phyloP scores from a whole-genome alignment of 30 jellyfish, hydroid and myxozoan species.

The Hydractinia echinata region DNA sequence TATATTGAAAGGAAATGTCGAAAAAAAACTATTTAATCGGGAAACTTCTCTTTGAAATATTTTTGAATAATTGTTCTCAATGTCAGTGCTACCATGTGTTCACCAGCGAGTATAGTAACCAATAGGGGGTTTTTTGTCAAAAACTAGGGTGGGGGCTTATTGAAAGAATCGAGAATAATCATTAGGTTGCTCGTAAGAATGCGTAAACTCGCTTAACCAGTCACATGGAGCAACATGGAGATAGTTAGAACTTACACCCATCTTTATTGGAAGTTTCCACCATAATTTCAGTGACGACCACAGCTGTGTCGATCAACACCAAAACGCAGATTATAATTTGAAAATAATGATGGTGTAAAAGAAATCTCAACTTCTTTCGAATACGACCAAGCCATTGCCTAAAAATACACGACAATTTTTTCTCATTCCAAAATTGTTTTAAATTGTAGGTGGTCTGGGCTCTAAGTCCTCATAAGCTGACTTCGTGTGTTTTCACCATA shows the following conservation, averaged over 20 bases:
- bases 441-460: no score
- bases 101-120: neutral
- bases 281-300: slow-evolving; percentile 77
- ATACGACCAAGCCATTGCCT: neutral
- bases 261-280: slow-evolving; percentile 50
- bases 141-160: neutral
- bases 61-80: no score
- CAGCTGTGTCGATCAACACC: slow-evolving; percentile 79
- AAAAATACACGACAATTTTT: neutral
- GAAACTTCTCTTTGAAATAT: no score
- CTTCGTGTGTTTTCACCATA: no score
- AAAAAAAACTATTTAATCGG: no score
- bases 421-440: no score
- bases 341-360: slow-evolving; percentile 52
- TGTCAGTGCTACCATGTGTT: neutral
- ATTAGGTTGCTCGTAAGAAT: no score
- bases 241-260: neutral
- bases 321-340: slow-evolving; percentile 59
- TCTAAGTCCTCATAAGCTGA: no score
- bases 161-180: neutral
- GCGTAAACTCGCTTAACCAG: neutral
- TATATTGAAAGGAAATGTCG: no score
- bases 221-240: neutral
- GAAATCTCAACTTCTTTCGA: slow-evolving; percentile 39
- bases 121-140: neutral